Base-by-base conservation (phyloP, 2,888 invertebrate species). In the Lithophane ornitopus region DNA sequence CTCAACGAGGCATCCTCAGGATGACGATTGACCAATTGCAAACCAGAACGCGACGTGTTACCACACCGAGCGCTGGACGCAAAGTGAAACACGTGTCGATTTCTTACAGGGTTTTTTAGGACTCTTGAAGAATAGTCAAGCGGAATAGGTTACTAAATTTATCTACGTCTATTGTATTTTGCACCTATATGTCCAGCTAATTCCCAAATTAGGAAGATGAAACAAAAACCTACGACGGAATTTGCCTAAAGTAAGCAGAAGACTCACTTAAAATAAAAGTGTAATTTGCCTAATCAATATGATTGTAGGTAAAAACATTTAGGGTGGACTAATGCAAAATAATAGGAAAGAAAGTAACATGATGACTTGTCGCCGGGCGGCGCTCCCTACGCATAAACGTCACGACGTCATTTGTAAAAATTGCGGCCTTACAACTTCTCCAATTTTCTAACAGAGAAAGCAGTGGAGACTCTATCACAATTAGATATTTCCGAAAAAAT, bases 371-470 rank as follows among this genome's bases (percentile, higher is more conserved):
- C 94, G 94, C 90, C 93, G 92, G 91, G 81, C 79, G 86, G 89
- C 94, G 94, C 95, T 92, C 95, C 95, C 95, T 94, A 92, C 92
- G 94, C 94, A 94, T 95, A 96, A 95, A 95, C 95, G 96, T 95
- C 96, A 94, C 95, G 93, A 95, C 95, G 96, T 96, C 96, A 96
- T 96, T 96, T 96, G 96, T 96, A 96, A 96, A 96, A 96, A 96
- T 96, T 96, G 96, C 94, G 95, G 95, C 95, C 93, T 95, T 92
- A 92, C 91, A 95, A 96, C 93, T 95, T 95, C 94, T 93, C 92
- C 94, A 95, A 95, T 94, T 95, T 95, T 89, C 82, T 89, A 91
- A 95, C 93, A 94, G 76, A 63, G 77, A 86, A 67, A 82, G 81
- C 83, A 61, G 67, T 90, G 78, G 95, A 95, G 93, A 82, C 79